A percentile compares a stretch with the other conserved stretches of the same genome.
phyloP scores from a whole-genome alignment of 2,113 vertebrate genomes.

The Chaenocephalus aceratus region DNA sequence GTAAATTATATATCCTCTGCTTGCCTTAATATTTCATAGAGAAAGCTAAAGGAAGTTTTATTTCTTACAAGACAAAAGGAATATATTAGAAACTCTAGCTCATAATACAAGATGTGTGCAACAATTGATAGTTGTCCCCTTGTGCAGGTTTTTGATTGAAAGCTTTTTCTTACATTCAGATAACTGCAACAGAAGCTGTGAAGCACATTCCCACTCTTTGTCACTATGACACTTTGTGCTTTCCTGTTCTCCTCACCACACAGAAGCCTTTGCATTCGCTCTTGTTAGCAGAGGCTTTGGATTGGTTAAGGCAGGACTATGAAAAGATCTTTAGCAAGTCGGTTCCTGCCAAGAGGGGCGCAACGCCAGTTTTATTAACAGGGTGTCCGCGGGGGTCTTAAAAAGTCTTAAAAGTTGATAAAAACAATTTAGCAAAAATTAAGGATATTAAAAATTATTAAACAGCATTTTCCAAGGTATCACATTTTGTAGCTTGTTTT shows the following conservation, averaged over 20 bases:
- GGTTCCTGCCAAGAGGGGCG: neutral
- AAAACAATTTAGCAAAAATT: too few species aligned
- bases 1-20: slow-evolving; percentile 59
- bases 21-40: slow-evolving; percentile 61
- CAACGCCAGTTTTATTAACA: neutral
- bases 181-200: neutral
- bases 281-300: neutral
- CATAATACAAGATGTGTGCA: slow-evolving; percentile 1
- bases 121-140: neutral
- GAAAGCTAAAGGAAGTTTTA: slow-evolving; percentile 32
- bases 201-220: neutral
- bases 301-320: neutral
- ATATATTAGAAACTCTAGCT: slow-evolving; percentile 16
- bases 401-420: too few species aligned
- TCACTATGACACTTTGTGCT: neutral
- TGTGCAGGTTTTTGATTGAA: neutral
- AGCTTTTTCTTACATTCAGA: neutral
- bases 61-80: slow-evolving; percentile 6
- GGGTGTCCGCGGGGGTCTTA: too few species aligned
- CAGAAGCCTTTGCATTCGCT: neutral
- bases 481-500: too few species aligned
- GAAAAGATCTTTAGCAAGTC: neutral
- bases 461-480: too few species aligned
- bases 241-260: neutral
- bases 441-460: too few species aligned